Conservation (phyloP, 1,140 invertebrate species). For the Tenebrio molitor region DNA sequence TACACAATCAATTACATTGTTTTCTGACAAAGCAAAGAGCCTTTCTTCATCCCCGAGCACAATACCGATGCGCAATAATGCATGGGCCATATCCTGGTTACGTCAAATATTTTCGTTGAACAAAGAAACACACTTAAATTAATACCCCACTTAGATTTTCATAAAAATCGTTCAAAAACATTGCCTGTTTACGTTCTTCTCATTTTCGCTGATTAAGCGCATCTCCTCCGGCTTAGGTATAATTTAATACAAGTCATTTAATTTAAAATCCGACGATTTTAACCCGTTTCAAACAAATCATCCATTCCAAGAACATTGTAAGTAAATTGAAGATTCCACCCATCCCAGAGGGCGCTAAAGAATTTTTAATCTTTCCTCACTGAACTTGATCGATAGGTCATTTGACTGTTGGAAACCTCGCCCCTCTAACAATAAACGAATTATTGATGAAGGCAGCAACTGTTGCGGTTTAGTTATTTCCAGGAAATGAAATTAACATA, state of each 20-base stretch:
- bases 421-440: slow-evolving; percentile 26
- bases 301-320: slow-evolving; percentile 20
- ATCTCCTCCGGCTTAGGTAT: background rate
- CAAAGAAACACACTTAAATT: slow-evolving; percentile 23
- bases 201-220: background rate
- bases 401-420: slow-evolving; percentile 32
- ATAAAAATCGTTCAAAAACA: slow-evolving; percentile 1
- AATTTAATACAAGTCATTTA: slow-evolving; percentile 27
- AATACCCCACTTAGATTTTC: slow-evolving; percentile 1
- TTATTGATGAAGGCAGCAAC: slow-evolving; percentile 15
- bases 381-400: slow-evolving; percentile 33
- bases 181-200: background rate
- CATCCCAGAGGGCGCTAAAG: slow-evolving; percentile 20
- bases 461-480: background rate
- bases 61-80: slow-evolving; percentile 10
- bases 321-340: slow-evolving; percentile 37
- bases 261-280: slow-evolving; percentile 16
- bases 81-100: slow-evolving; percentile 7
- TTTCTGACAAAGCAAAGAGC: slow-evolving; percentile 33
- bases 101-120: slow-evolving; percentile 32
- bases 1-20: slow-evolving; percentile 39
- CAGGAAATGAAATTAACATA: slow-evolving; percentile 20
- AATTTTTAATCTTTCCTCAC: slow-evolving; percentile 31
- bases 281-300: slow-evolving; percentile 34
- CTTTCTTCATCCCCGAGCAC: slow-evolving; percentile 25